Conservation (phyloP, 2,797 vertebrate genomes). For the Melanotaenia parkinsoni region DNA sequence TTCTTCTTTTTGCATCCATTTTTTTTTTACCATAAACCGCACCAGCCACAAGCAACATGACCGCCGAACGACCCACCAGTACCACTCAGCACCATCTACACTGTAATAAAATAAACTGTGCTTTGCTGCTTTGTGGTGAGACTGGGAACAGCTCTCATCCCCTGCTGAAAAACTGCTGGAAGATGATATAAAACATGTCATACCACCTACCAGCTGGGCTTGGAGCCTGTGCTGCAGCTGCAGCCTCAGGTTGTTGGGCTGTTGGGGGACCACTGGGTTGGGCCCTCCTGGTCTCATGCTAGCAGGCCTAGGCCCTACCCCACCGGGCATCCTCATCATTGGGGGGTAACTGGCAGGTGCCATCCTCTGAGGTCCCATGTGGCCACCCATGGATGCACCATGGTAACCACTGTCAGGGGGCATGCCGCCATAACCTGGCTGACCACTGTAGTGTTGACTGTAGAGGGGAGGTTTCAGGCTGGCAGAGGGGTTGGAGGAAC, state of each 20-base stretch:
- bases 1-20: not conserved
- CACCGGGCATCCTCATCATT: constrained; percentile 89
- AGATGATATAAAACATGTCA: not conserved
- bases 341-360: constrained; percentile 68
- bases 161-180: not conserved
- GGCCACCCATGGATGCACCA: constrained; percentile 77
- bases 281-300: constrained; percentile 86
- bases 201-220: constrained; percentile 89
- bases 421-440: constrained; percentile 85
- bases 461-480: constrained; percentile 90
- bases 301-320: constrained; percentile 54
- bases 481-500: constrained; percentile 85
- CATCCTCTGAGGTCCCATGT: constrained; percentile 87
- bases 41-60: not conserved
- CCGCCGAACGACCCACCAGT: not conserved
- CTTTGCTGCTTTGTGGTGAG: not conserved
- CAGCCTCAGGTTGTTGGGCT: constrained; percentile 93
- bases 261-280: constrained; percentile 78
- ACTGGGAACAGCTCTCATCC: not conserved
- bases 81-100: not conserved
- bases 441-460: constrained; percentile 85
- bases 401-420: constrained; percentile 88
- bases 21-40: constrained; percentile 1
- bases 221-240: constrained; percentile 97
- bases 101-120: not conserved